phyloP scores from a whole-genome alignment of 2,888 invertebrate species.

The Neoitamus cyanurus region DNA sequence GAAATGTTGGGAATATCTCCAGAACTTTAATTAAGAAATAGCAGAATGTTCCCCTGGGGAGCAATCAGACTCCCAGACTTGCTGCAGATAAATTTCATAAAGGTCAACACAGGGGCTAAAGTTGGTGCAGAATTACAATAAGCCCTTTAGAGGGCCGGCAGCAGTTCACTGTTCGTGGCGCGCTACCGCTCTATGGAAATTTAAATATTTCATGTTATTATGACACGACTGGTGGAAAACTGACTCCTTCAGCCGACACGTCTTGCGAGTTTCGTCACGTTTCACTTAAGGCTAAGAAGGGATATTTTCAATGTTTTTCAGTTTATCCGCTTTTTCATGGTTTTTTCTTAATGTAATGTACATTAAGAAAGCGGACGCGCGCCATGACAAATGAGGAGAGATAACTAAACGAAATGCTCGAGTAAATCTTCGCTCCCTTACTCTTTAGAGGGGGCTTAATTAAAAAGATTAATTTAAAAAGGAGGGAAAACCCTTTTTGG shows the following conservation, averaged over 20 bases:
- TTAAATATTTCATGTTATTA: background rate
- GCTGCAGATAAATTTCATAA: background rate
- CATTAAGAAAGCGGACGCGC: background rate
- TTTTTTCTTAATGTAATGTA: background rate
- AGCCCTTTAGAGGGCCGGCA: background rate
- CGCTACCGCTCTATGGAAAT: background rate
- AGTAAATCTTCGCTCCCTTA: background rate
- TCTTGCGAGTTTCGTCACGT: background rate
- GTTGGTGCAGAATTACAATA: slow-evolving; percentile 5
- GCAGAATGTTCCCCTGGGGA: background rate
- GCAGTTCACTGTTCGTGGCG: background rate
- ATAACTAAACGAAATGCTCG: background rate
- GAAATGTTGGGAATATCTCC: background rate
- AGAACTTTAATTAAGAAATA: slow-evolving; percentile 1
- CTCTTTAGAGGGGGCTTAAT: background rate
- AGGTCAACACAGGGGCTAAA: background rate
- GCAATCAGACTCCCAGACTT: slow-evolving; percentile 1
- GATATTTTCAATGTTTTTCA: background rate
- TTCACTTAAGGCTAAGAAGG: background rate
- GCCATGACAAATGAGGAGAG: background rate
- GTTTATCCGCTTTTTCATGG: background rate
- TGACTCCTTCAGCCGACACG: background rate
- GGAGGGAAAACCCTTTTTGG: background rate
- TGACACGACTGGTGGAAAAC: background rate
- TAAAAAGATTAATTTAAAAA: background rate